phyloP scores from a whole-genome alignment of 2,113 vertebrate genomes.

The Uropsilus gracilis region DNA sequence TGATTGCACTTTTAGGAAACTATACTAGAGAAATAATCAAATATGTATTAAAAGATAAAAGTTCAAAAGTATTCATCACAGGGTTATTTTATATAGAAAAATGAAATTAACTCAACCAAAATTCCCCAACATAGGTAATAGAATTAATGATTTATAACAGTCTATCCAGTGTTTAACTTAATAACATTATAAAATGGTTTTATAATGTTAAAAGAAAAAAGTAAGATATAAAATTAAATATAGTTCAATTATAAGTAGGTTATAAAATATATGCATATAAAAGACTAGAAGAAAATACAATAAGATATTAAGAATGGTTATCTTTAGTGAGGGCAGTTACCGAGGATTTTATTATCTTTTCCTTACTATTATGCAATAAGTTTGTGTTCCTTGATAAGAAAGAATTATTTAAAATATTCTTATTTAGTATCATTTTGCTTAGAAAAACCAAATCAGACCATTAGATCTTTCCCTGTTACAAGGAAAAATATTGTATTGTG shows the following conservation, averaged over 20 bases:
- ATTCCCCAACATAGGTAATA: constrained; percentile 16
- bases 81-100: constrained; percentile 28
- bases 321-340: constrained; percentile 16
- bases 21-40: constrained; percentile 39
- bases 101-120: constrained; percentile 52
- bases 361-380: constrained; percentile 34
- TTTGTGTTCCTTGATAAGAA: constrained; percentile 43
- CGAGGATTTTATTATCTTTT: constrained; percentile 53
- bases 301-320: constrained; percentile 44
- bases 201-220: constrained; percentile 57
- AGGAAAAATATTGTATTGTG: background rate
- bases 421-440: constrained; percentile 27
- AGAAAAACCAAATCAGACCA: background rate
- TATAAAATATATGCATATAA: constrained; percentile 44
- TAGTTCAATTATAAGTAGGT: constrained; percentile 37
- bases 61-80: background rate
- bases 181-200: constrained; percentile 28
- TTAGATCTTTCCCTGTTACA: background rate
- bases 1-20: background rate
- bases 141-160: constrained; percentile 48
- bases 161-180: constrained; percentile 36
- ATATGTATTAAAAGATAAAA: constrained; percentile 33
- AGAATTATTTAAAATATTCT: background rate
- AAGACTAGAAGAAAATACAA: constrained; percentile 45
- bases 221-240: constrained; percentile 44